Evolutionary conservation across 1,140 invertebrate species (phyloP).

Genomic region (Tetramorium simillimum): DNA sequence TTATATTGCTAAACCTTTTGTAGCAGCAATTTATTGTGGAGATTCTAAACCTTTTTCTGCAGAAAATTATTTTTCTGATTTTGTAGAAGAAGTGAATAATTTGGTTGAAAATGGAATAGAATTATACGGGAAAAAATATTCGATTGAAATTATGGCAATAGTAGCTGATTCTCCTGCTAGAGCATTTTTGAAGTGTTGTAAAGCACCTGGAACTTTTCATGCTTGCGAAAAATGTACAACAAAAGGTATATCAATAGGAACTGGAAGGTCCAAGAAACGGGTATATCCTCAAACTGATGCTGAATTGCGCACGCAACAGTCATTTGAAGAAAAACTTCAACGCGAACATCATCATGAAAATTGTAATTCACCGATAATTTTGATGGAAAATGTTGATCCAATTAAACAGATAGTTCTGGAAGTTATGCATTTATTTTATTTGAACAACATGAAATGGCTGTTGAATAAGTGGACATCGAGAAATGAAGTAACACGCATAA

Average conservation of each 20-base stretch:
- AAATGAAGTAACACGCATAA: not conserved
- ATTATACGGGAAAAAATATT: not conserved
- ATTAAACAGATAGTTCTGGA: not conserved
- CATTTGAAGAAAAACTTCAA: not conserved
- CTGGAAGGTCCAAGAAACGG: not conserved
- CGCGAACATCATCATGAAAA: not conserved
- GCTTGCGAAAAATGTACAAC: not conserved
- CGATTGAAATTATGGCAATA: not conserved
- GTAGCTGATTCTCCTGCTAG: not conserved
- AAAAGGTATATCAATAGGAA: not conserved
- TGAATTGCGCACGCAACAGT: not conserved
- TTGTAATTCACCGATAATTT: not conserved
- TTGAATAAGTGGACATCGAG: not conserved
- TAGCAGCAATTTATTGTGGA: not conserved
- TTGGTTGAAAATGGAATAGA: not conserved
- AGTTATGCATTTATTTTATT: constrained; percentile 7
- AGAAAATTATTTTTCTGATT: not conserved
- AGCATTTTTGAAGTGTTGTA: not conserved
- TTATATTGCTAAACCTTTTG: not conserved
- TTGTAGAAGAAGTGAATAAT: not conserved
- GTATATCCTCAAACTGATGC: not conserved
- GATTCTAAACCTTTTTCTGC: not conserved
- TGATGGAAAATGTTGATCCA: not conserved
- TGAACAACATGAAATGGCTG: not conserved
- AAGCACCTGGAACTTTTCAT: not conserved